Base-by-base conservation (phyloP, 1,140 invertebrate genomes). In the Drosophila ironensis region DNA sequence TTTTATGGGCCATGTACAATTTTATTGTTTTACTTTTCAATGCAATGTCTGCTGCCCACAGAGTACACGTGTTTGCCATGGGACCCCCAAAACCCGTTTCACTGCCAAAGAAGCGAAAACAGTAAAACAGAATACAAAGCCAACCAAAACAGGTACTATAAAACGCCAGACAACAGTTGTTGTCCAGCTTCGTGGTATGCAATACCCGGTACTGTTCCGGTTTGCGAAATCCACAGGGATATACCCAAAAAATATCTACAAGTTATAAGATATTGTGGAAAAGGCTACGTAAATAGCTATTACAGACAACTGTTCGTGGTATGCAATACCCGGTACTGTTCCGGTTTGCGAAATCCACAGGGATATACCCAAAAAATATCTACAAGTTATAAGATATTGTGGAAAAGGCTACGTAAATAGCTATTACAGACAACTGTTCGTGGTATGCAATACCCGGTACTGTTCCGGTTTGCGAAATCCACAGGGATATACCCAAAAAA, bases 21-120 rank as follows among this genome's bases (percentile, higher is more conserved):
- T 82, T 82, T 82, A 82, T 82, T 82, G 78, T 82, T 70, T 84
- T 72, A 56, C 72, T 69, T 84, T 82, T 73, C 61, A 82, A 33
- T 19, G 37, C 56, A 56, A 52, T 57, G 46, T 37, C 53, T 57
- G 53, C n/a, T n/a, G 28, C 35, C 35, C 14, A 27, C 12, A 19
- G 38, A 30, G 12, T n/a, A n/a, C n/a, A n/a, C 54, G 6, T 4
- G 48, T 14, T 16, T 12, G 20, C 5, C 16, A 4, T 2, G 24
- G 53, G 30, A 52, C 30, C 28, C 16, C 8, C 8, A 14, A 48
- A 22, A 14, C 33, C 48, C 17, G 35, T 12, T 59, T 17, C 20
- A 12, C 54, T 12, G 2, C 9, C 9, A 8, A n/a, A 46, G 11
- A 9, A n/a, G n/a, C n/a, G n/a, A n/a, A n/a, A n/a, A n/a, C n/a